phyloP scores from a whole-genome alignment of 2,888 invertebrate genomes.

The Cosmia trapezina region DNA sequence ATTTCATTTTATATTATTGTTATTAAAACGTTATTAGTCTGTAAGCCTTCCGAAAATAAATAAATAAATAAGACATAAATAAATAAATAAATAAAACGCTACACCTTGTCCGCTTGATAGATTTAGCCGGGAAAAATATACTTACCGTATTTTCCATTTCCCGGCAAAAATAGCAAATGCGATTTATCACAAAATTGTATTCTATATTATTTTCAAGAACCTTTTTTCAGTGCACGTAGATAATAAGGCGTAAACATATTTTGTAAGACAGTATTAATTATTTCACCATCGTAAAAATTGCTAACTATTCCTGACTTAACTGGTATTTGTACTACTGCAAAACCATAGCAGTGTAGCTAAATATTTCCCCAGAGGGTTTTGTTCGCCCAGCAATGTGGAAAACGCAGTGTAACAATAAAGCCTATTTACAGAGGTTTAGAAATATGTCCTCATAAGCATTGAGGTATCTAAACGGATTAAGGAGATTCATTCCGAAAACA shows the following conservation, averaged over 20 bases:
- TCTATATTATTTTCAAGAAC: background rate
- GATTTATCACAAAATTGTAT: background rate
- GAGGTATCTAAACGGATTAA: constrained; percentile 47
- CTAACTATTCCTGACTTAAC: too few relatives aligned
- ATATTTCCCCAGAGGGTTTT: constrained; percentile 25
- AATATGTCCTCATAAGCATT: constrained; percentile 34
- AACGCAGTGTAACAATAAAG: constrained; percentile 19
- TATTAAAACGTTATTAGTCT: too few relatives aligned
- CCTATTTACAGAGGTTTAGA: constrained; percentile 32
- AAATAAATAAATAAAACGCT: too few relatives aligned
- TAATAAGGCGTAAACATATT: background rate
- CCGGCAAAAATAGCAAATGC: background rate
- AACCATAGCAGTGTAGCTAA: constrained; percentile 14
- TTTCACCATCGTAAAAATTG: background rate
- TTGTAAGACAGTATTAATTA: background rate
- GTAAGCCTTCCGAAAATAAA: too few relatives aligned
- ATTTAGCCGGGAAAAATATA: background rate
- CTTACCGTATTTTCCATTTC: background rate
- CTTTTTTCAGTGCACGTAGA: background rate
- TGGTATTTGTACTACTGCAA: constrained; percentile 5
- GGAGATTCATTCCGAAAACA: constrained; percentile 50
- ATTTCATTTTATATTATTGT: too few relatives aligned
- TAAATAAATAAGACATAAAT: too few relatives aligned
- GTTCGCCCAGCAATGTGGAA: constrained; percentile 12
- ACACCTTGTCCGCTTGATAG: background rate